These are phyloP conservation scores for Melanotaenia parkinsoni DNA, from an alignment of 2,797 vertebrate species.

Conservation along the genomic window DNA sequence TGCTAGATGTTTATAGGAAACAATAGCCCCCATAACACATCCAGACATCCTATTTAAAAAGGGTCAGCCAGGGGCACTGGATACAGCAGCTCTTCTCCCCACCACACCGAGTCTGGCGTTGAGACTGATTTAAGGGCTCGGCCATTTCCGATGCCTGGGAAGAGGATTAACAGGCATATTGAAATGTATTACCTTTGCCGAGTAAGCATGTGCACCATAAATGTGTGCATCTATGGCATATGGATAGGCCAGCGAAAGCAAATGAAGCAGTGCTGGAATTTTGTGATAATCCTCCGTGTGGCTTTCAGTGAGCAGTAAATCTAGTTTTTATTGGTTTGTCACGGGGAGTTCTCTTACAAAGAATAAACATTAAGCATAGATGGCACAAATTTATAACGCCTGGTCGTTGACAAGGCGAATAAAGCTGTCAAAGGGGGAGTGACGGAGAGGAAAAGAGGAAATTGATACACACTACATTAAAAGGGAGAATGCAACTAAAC, in stretches of 20 bases:
- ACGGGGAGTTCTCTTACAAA: conserved; percentile 61
- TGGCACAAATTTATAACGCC: conserved; percentile 72
- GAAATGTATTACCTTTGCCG: conserved; percentile 68
- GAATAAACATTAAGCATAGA: conserved; percentile 75
- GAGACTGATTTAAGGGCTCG: conserved; percentile 73
- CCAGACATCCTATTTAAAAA: conserved; percentile 96
- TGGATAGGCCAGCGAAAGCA: conserved; percentile 22
- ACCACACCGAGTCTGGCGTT: conserved; percentile 63
- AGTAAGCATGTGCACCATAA: conserved; percentile 40
- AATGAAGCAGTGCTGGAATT: conserved; percentile 65
- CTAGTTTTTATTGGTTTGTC: conserved; percentile 66
- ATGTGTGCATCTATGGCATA: conserved; percentile 22
- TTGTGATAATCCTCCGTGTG: conserved; percentile 59
- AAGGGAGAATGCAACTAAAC: conserved; percentile 53
- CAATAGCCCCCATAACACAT: conserved; percentile 99
- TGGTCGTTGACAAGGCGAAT: conserved; percentile 58
- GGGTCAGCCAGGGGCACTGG: conserved; percentile 92
- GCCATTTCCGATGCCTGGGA: conserved; percentile 59
- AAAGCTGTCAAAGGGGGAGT: conserved; percentile 64
- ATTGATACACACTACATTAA: conserved; percentile 48
- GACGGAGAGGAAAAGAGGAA: conserved; percentile 47
- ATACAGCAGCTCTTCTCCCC: conserved; percentile 84
- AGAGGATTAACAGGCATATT: conserved; percentile 67
- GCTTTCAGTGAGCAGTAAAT: conserved; percentile 70
- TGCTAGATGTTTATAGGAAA: conserved; percentile 99